Percentiles rank a stretch among this genome's conserved stretches.
These are phyloP conservation scores for Dasyprocta punctata DNA, from an alignment of 2,113 vertebrate species.

Conservation along the genomic window DNA sequence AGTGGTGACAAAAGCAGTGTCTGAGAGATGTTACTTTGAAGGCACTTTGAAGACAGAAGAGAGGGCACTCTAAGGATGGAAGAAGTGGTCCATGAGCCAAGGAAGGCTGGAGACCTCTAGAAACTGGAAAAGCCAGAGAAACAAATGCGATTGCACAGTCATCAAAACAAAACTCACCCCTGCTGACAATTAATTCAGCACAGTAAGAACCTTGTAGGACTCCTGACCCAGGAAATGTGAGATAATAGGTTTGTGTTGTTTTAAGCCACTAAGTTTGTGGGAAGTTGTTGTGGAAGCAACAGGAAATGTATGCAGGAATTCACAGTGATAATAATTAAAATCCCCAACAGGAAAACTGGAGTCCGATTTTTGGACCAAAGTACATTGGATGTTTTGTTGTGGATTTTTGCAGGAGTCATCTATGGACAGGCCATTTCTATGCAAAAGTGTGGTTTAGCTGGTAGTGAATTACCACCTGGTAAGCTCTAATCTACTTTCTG, in stretches of 20 bases:
- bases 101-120: not conserved
- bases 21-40: not conserved
- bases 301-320: not conserved
- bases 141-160: not conserved
- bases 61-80: not conserved
- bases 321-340: not conserved
- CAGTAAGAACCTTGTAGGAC: not conserved
- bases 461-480: not conserved
- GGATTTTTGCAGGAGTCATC: not conserved
- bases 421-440: too few species aligned
- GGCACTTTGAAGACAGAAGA: not conserved
- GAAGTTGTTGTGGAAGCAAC: not conserved
- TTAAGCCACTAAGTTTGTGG: not conserved
- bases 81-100: not conserved
- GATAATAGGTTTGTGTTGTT: not conserved
- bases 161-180: not conserved
- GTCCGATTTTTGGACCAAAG: not conserved
- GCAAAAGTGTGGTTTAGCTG: not conserved
- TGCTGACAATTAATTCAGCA: not conserved
- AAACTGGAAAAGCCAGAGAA: constrained; percentile 5
- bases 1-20: not conserved
- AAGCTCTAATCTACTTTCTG: not conserved
- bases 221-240: not conserved
- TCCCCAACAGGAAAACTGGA: not conserved
- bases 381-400: not conserved